Evolutionary conservation across 2,797 vertebrate species (phyloP).

Genomic region (Buceros bicornis): DNA sequence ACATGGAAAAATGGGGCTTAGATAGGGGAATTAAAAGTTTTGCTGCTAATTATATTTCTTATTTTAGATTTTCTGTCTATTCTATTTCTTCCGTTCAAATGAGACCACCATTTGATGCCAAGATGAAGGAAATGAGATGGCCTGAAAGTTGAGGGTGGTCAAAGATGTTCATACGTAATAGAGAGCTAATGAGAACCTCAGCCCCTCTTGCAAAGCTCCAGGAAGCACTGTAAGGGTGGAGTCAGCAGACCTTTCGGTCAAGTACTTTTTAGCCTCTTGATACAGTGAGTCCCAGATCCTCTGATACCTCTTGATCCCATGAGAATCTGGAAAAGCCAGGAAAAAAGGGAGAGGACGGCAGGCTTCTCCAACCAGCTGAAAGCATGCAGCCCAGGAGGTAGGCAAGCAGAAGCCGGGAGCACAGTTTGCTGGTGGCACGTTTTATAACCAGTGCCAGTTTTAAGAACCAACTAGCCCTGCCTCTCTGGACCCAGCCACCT

Average conservation of each 20-base stretch:
- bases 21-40: slow-evolving; percentile 52
- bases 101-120: slow-evolving; percentile 2
- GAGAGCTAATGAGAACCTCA: not conserved
- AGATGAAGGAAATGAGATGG: not conserved
- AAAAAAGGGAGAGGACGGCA: not conserved
- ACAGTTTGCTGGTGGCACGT: not conserved
- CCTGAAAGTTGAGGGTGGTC: not conserved
- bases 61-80: slow-evolving; percentile 43
- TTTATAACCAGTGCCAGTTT: not conserved
- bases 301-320: not conserved
- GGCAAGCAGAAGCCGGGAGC: not conserved
- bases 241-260: not conserved
- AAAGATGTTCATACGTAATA: not conserved
- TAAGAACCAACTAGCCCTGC: not conserved
- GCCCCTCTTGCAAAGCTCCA: not conserved
- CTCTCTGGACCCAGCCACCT: not conserved
- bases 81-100: slow-evolving; percentile 30
- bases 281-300: not conserved
- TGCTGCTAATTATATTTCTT: slow-evolving; percentile 39
- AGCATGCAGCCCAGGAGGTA: not conserved
- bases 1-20: not conserved
- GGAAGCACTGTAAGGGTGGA: not conserved
- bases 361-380: not conserved
- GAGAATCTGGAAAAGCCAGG: not conserved
- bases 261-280: not conserved